Evolutionary conservation across 2,797 vertebrate genomes (phyloP).

Genomic region (Spinibarbus caldwelli): DNA sequence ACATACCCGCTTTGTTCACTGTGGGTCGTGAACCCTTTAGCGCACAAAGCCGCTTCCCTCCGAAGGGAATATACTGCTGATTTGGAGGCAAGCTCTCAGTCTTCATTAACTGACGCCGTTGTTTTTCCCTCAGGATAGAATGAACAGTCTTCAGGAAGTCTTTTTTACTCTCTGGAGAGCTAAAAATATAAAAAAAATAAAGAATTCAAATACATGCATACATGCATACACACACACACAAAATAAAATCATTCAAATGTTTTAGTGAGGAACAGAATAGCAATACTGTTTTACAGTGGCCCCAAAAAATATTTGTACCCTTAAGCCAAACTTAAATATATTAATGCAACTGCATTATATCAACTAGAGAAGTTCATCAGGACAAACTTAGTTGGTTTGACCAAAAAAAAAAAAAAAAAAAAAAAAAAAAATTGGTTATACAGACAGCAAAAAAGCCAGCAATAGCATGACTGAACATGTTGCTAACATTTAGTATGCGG

Average conservation of each 20-base stretch:
- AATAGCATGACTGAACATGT: no score
- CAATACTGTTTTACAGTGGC: not conserved
- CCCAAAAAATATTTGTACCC: not conserved
- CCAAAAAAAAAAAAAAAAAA: no score
- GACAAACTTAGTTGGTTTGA: no score
- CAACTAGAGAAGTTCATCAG: no score
- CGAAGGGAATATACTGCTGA: constrained; percentile 96
- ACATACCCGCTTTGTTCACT: constrained; percentile 92
- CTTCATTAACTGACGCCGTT: constrained; percentile 92
- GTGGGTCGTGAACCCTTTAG: constrained; percentile 89
- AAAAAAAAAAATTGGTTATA: not conserved
- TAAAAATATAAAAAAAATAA: constrained; percentile 59
- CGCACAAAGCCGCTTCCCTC: constrained; percentile 94
- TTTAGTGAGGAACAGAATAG: not conserved
- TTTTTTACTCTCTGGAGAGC: constrained; percentile 91
- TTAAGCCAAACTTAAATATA: no score
- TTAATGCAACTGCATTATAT: not conserved
- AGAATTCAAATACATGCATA: no score
- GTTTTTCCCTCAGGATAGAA: constrained; percentile 92
- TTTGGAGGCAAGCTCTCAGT: constrained; percentile 90
- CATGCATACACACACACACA: no score
- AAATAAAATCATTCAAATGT: not conserved
- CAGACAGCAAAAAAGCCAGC: no score
- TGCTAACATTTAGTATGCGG: not conserved
- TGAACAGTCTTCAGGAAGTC: constrained; percentile 94